Percentiles rank a stretch among this genome's conserved stretches.
Evolutionary conservation across 2,113 vertebrate species (phyloP).

Genomic region (Oreamnos americanus): DNA sequence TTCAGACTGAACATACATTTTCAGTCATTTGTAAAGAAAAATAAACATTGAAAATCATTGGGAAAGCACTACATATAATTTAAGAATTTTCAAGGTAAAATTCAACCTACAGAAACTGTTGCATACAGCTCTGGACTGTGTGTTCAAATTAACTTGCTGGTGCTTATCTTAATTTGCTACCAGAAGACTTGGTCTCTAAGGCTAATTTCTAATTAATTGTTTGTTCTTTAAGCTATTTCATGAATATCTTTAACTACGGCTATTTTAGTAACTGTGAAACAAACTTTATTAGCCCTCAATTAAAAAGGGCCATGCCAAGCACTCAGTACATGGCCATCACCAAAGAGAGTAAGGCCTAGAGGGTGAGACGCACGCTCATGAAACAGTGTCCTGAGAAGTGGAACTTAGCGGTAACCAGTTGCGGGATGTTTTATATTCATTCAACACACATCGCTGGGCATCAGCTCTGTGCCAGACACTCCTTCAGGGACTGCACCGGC

Average conservation of each 20-base stretch:
- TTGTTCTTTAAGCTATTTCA: background rate
- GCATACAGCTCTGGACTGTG: background rate
- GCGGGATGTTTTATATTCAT: background rate
- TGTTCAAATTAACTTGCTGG: background rate
- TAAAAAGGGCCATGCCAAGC: background rate
- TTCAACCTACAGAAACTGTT: background rate
- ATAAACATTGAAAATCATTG: background rate
- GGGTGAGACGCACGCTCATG: accelerated
- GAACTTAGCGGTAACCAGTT: background rate
- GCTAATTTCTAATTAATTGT: background rate
- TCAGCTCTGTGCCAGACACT: background rate
- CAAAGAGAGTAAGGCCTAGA: background rate
- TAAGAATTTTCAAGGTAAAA: background rate
- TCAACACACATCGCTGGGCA: accelerated
- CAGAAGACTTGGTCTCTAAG: background rate
- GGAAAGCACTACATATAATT: background rate
- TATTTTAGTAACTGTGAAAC: background rate
- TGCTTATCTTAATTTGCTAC: background rate
- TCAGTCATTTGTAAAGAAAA: background rate
- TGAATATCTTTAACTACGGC: background rate
- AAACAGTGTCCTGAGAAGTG: background rate
- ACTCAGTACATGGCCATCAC: background rate
- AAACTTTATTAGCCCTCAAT: background rate
- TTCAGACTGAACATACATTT: constrained; percentile 2
- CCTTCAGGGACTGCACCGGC: background rate